These are phyloP conservation scores for Syrrhaptes paradoxus DNA, from an alignment of 2,113 vertebrate genomes.

Conservation along the genomic window DNA sequence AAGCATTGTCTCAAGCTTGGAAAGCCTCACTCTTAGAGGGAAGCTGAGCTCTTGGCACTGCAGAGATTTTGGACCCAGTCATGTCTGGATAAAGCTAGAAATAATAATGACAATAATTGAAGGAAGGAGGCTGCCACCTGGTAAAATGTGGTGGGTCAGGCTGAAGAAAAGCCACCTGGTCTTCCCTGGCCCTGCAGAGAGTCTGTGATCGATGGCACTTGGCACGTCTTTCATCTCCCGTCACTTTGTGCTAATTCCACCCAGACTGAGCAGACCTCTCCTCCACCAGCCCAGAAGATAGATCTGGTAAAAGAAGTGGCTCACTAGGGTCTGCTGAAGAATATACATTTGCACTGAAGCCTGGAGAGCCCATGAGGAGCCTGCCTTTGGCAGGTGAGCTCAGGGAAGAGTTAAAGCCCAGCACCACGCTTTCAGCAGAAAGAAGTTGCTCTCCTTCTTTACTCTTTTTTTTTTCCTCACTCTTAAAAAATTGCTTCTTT, in stretches of 20 bases:
- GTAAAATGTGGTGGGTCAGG: background rate
- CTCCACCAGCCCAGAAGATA: background rate
- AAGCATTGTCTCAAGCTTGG: background rate
- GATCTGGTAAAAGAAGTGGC: background rate
- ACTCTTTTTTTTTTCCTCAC: background rate
- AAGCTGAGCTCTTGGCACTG: background rate
- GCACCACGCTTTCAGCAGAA: background rate
- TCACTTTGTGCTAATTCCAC: background rate
- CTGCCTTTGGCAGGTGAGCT: background rate
- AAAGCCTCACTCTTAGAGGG: too few relatives aligned
- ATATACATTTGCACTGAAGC: background rate
- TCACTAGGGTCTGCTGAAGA: background rate
- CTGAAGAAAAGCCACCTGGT: background rate
- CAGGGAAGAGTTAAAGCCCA: slow-evolving; percentile 31
- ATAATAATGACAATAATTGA: background rate
- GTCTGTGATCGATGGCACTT: rapidly evolving
- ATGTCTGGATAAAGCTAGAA: background rate
- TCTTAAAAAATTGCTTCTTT: slow-evolving; percentile 32
- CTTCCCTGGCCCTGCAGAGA: background rate
- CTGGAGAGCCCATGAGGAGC: background rate
- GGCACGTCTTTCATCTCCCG: rapidly evolving
- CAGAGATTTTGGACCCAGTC: background rate
- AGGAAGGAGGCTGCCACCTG: background rate
- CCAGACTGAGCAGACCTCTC: background rate
- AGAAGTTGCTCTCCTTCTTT: background rate